Base-by-base conservation (phyloP, 2,888 invertebrate species). In the Peribatodes rhomboidaria region DNA sequence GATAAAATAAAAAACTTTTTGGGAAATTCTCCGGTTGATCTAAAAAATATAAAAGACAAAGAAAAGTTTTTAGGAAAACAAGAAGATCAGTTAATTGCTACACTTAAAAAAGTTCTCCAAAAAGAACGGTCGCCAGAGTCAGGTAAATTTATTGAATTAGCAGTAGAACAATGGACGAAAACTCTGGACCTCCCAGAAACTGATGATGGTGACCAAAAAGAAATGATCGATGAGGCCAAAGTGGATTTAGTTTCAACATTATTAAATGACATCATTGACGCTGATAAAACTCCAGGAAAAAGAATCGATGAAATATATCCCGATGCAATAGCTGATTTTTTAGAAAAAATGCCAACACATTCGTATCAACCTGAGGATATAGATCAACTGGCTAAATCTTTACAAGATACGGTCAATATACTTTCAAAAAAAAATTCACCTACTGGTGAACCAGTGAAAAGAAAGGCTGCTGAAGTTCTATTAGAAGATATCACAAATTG, bases 401-500 rank as follows among this genome's bases (percentile, higher is more conserved):
- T 65, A 37, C 56, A 57, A 39, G 41, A 63, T n/a, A 50, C 22
- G 4, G 31, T 60, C 10, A 54, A 44, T 44, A 49, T 16, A 42
- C n/a, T 22, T 37, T 55, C 59, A 14, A 37, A 16, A 46, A 50
- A 27, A 37, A 8, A 60, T 31, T 8, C 50, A 14, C 31, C 18
- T 46, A 39, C 20, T 10, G 9, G 10, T 44, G n/a, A 9, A 54
- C 31, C 6, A 41, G 13, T 50, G 55, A 14, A 78, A 72, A 66
- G 75, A 74, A 59, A 44, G 10, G 55, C 76, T 41, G 67, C 74
- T n/a, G 77, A 80, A 37, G 56, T 72, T 16, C 69, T 85, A 2
- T 71, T 77, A 37, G 74, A 80, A 9, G 73, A 69, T 22, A 75
- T 87, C 44, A 70, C 69, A 20, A 65, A 72, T 20, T 84, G 83